Percentiles rank a stretch among this genome's conserved stretches.
phyloP scores from a whole-genome alignment of 1,140 invertebrate species.

The Parapsyche elsis region DNA sequence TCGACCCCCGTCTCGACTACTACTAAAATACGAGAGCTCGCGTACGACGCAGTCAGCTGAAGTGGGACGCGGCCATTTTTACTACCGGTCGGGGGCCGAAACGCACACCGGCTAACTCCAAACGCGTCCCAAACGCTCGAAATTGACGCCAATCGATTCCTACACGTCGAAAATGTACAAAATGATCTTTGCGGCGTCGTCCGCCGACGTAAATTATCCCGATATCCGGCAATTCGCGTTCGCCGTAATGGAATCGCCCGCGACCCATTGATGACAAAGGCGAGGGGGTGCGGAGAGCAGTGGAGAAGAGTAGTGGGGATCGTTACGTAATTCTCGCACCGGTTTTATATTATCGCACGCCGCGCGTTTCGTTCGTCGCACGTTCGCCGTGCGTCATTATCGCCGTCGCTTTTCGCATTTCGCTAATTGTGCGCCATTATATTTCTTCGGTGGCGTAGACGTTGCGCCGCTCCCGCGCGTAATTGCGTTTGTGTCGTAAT shows the following conservation, averaged over 20 bases:
- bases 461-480: no score
- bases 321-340: background rate
- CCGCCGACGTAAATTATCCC: background rate
- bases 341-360: conserved; percentile 15
- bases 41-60: conserved; percentile 71
- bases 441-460: no score
- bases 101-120: background rate
- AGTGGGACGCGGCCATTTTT: conserved; percentile 62
- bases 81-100: conserved; percentile 63
- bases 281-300: conserved; percentile 44
- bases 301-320: background rate
- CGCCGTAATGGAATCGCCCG: conserved; percentile 65
- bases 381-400: no score
- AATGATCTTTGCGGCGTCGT: background rate
- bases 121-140: background rate
- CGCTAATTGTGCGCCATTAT: no score
- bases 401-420: no score
- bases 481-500: no score
- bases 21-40: conserved; percentile 67
- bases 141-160: background rate
- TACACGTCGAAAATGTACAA: background rate
- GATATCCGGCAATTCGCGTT: background rate
- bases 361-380: no score
- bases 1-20: conserved; percentile 63
- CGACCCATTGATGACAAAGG: conserved; percentile 71